Percentiles rank a stretch among this genome's conserved stretches.
Conservation (phyloP, 1,140 invertebrate species). For the Drosophila pseudoananassae region DNA sequence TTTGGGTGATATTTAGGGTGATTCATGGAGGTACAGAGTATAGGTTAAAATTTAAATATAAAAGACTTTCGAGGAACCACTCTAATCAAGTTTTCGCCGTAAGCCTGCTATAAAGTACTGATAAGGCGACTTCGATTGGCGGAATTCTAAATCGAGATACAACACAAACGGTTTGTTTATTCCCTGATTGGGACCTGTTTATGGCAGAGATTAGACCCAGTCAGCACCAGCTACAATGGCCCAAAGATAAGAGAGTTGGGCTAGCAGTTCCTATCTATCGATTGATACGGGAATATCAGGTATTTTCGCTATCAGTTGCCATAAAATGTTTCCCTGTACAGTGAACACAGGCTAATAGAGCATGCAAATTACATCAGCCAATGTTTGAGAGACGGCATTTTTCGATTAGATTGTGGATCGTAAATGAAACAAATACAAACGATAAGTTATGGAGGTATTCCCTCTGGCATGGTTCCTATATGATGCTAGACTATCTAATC, state of each 20-base stretch:
- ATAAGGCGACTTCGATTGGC: constrained; percentile 48
- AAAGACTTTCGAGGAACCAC: not conserved
- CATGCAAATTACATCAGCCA: constrained; percentile 48
- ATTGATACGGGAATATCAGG: constrained; percentile 8
- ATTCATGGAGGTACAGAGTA: not conserved
- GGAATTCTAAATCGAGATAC: constrained; percentile 21
- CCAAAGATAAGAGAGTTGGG: constrained; percentile 9
- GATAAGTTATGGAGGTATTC: constrained; percentile 7
- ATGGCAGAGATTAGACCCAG: constrained; percentile 26
- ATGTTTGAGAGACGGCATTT: constrained; percentile 12
- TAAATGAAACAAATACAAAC: constrained; percentile 16
- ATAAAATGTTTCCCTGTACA: constrained; percentile 11
- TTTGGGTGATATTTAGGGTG: no score
- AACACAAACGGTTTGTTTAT: constrained; percentile 39
- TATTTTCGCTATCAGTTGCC: not conserved
- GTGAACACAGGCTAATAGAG: constrained; percentile 4
- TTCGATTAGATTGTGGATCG: constrained; percentile 23
- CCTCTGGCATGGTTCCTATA: not conserved
- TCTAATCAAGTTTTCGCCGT: constrained; percentile 13
- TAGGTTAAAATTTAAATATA: not conserved
- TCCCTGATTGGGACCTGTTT: constrained; percentile 39
- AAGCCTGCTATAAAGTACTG: constrained; percentile 29
- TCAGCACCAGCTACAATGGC: not conserved
- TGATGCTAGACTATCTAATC: not conserved
- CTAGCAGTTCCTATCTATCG: constrained; percentile 2